Percentiles rank a stretch among this genome's conserved stretches.
phyloP scores from a whole-genome alignment of 2,113 vertebrate species.

The Machaerirhynchus nigripectus region DNA sequence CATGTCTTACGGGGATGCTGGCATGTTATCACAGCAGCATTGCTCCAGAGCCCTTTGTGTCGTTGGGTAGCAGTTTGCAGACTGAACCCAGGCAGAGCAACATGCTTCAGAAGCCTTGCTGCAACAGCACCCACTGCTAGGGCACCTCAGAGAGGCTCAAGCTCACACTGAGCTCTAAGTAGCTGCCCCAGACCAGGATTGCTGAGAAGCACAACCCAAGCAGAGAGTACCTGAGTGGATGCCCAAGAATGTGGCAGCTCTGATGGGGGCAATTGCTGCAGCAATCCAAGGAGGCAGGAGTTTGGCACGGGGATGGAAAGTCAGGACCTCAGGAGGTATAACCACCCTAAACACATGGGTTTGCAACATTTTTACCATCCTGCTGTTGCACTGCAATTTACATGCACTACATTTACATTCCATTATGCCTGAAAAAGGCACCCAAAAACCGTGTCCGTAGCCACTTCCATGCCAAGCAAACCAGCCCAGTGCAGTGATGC shows the following conservation, averaged over 20 bases:
- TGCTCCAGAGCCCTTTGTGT: background rate
- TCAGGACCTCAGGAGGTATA: background rate
- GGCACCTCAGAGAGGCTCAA: background rate
- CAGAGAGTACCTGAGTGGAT: background rate
- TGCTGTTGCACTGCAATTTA: background rate
- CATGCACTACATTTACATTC: accelerated
- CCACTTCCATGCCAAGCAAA: background rate
- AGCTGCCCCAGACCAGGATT: background rate
- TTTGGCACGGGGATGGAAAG: background rate
- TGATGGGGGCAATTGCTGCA: background rate
- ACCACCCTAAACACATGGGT: background rate
- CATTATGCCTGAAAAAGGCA: too few species aligned
- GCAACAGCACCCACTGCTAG: background rate
- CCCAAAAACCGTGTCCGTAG: background rate
- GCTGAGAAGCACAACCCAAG: background rate
- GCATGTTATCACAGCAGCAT: background rate
- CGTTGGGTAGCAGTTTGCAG: background rate
- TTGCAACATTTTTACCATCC: background rate
- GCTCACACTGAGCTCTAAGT: background rate
- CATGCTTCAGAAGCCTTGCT: background rate
- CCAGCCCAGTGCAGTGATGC: background rate
- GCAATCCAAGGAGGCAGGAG: background rate
- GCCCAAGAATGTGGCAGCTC: background rate
- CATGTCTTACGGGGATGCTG: background rate
- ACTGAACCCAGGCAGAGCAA: background rate